Conservation (phyloP, 2,888 invertebrate genomes). For the Celastrina argiolus region DNA sequence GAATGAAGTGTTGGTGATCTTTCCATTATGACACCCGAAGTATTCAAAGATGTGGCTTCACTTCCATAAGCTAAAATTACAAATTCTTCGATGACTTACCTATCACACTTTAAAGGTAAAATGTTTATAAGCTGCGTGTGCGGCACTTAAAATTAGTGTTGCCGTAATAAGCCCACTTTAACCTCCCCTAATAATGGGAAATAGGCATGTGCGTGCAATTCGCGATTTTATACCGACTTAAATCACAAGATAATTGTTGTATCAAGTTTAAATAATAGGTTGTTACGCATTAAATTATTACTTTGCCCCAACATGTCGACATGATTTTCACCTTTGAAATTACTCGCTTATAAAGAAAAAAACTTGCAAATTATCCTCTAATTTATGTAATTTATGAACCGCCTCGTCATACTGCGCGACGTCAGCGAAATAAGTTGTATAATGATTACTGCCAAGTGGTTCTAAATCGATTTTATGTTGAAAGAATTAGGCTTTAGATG, state of each 20-base stretch:
- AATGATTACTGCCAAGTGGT: not conserved
- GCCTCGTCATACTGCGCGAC: not conserved
- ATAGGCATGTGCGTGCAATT: conserved; percentile 33
- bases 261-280: conserved; percentile 34
- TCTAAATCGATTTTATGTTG: not conserved
- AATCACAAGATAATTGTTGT: conserved; percentile 37
- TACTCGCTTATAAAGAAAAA: conserved; percentile 22
- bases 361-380: conserved; percentile 20
- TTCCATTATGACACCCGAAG: not conserved
- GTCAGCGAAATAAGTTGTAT: not conserved
- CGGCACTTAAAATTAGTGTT: conserved; percentile 17
- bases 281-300: conserved; percentile 34
- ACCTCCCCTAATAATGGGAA: conserved; percentile 24
- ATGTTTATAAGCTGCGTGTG: not conserved
- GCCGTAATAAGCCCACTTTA: conserved; percentile 20
- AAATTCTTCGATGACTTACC: not conserved
- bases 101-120: conserved; percentile 2
- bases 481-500: not conserved
- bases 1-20: not conserved
- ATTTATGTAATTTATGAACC: conserved; percentile 10
- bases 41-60: not conserved
- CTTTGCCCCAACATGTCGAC: conserved; percentile 36
- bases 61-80: not conserved
- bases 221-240: conserved; percentile 34
- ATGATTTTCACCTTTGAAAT: conserved; percentile 38